Percentiles rank a stretch among this genome's conserved stretches.
phyloP scores from a whole-genome alignment of 2,888 invertebrate genomes.

The Oxyteleia sp. region DNA sequence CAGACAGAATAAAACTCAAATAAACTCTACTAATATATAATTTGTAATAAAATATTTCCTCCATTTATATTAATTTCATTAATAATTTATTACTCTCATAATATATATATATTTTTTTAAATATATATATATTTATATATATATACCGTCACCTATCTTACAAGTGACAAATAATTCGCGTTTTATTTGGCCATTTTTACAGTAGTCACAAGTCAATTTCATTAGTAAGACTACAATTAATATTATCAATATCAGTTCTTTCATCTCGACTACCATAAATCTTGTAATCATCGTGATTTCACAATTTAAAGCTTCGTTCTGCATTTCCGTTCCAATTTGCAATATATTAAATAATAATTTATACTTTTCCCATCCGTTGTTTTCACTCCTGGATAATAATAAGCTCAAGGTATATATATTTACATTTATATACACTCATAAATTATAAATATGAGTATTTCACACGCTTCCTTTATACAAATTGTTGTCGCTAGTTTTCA shows the following conservation, averaged over 20 bases:
- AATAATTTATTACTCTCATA: constrained; percentile 88
- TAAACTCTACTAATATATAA: constrained; percentile 87
- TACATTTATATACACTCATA: constrained; percentile 70
- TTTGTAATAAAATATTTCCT: constrained; percentile 87
- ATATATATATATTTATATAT: constrained; percentile 77
- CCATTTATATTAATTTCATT: constrained; percentile 88
- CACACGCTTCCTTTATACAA: constrained; percentile 61
- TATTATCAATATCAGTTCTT: constrained; percentile 89
- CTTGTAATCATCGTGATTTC: constrained; percentile 85
- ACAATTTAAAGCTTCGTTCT: constrained; percentile 87
- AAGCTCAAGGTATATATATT: constrained; percentile 74
- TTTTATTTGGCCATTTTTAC: constrained; percentile 87
- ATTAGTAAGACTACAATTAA: constrained; percentile 83
- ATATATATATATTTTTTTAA: constrained; percentile 81
- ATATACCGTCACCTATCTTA: constrained; percentile 70
- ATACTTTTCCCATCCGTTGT: constrained; percentile 55
- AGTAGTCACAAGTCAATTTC: constrained; percentile 87
- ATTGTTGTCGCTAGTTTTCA: constrained; percentile 25
- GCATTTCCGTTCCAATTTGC: constrained; percentile 80
- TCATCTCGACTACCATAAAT: constrained; percentile 87
- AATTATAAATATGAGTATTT: constrained; percentile 70
- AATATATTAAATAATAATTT: constrained; percentile 73
- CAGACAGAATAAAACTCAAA: constrained; percentile 82
- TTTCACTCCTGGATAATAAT: constrained; percentile 74
- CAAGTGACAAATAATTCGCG: constrained; percentile 84